Conservation (phyloP, 1,140 invertebrate species). For the Anastrepha obliqua region DNA sequence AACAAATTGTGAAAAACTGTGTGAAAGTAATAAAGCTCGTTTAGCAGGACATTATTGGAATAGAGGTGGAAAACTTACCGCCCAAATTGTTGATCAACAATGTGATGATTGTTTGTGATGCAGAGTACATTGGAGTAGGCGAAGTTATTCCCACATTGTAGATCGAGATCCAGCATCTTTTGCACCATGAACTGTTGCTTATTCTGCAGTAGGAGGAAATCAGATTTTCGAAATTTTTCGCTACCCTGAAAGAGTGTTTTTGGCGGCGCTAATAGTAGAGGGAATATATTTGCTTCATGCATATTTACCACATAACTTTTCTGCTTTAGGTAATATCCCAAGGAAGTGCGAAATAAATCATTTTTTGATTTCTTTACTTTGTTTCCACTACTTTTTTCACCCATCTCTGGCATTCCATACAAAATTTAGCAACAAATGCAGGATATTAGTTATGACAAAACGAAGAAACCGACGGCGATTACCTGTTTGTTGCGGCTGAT, state of each 20-base stretch:
- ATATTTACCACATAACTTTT: slow-evolving; percentile 72
- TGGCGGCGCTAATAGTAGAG: neutral
- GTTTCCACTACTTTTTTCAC: slow-evolving; percentile 58
- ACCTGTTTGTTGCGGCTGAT: neutral
- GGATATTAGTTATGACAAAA: neutral
- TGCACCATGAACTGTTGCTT: slow-evolving; percentile 70
- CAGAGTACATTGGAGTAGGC: slow-evolving; percentile 74
- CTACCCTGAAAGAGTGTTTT: slow-evolving; percentile 60
- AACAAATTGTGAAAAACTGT: slow-evolving; percentile 69
- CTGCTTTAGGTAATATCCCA: slow-evolving; percentile 70
- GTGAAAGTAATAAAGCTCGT: neutral
- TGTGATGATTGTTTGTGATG: slow-evolving; percentile 78
- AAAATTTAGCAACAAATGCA: slow-evolving; percentile 1
- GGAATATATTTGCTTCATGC: neutral
- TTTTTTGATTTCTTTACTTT: slow-evolving; percentile 68
- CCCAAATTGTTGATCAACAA: slow-evolving; percentile 78
- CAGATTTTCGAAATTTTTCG: slow-evolving; percentile 71
- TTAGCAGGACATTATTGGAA: no score
- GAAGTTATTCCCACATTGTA: slow-evolving; percentile 70
- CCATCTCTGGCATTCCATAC: slow-evolving; percentile 37
- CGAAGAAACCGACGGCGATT: neutral
- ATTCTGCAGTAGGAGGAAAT: slow-evolving; percentile 70
- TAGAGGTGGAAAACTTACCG: slow-evolving; percentile 66
- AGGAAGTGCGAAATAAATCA: slow-evolving; percentile 69
- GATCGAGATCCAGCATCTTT: slow-evolving; percentile 71